Evolutionary conservation across 2,888 invertebrate species (phyloP).

Genomic region (Coleophora deauratella): DNA sequence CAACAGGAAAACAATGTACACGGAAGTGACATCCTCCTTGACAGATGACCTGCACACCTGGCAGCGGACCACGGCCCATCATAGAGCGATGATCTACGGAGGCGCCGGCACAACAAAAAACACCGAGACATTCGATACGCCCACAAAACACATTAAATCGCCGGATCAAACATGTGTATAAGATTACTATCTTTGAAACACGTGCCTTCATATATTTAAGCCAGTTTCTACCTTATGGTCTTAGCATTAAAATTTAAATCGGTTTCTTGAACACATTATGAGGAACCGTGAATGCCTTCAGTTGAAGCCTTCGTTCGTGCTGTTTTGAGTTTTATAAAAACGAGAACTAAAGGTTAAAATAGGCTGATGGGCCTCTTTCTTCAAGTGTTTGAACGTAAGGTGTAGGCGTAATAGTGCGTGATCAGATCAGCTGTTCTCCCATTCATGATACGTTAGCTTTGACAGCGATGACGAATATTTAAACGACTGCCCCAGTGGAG

Average conservation of each 20-base stretch:
- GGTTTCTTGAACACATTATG: too few species aligned
- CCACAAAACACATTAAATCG: conserved; percentile 60
- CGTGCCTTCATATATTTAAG: conserved; percentile 29
- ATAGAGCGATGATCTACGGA: conserved; percentile 34
- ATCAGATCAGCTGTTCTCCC: conserved; percentile 49
- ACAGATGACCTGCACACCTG: conserved; percentile 28
- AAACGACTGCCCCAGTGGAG: too few species aligned
- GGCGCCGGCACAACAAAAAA: conserved; percentile 3
- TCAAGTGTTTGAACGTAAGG: conserved; percentile 39
- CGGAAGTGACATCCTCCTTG: conserved; percentile 14
- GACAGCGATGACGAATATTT: too few species aligned
- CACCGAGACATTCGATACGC: conserved; percentile 57
- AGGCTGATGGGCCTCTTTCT: conserved; percentile 18
- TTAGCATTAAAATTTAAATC: conserved; percentile 11
- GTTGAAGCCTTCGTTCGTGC: too few species aligned
- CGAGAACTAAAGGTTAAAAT: too few species aligned
- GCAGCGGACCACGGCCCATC: conserved; percentile 29
- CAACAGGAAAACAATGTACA: conserved; percentile 17
- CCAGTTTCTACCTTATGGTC: conserved; percentile 10
- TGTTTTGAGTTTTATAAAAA: too few species aligned
- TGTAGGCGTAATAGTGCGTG: conserved; percentile 31
- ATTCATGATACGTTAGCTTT: conserved; percentile 10
- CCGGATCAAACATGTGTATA: conserved; percentile 63
- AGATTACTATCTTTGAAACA: conserved; percentile 50
- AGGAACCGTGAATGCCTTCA: too few species aligned